Percentiles rank a stretch among this genome's conserved stretches.
Evolutionary conservation across 2,797 vertebrate species (phyloP).

Genomic region (Euphonia xanthogaster): DNA sequence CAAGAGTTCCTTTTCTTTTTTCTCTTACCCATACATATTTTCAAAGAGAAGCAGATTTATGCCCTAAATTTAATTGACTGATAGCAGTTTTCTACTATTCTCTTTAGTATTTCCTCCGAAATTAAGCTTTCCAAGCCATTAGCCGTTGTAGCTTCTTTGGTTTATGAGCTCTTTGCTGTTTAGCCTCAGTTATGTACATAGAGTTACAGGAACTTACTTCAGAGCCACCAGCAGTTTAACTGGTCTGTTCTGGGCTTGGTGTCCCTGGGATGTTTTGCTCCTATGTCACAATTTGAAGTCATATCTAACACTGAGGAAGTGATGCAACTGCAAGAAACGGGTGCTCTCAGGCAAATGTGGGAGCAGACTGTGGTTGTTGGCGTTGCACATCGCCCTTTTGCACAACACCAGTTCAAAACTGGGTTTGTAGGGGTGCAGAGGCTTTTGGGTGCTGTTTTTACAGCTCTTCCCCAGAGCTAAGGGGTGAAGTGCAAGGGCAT

Average conservation of each 20-base stretch:
- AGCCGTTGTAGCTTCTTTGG: neutral
- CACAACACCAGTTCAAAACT: neutral
- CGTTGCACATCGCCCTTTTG: neutral
- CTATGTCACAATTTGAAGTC: neutral
- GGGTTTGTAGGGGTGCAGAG: neutral
- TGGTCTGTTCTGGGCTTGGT: neutral
- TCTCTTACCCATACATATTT: neutral
- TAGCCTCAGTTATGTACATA: neutral
- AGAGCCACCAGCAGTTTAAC: neutral
- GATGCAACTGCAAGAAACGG: neutral
- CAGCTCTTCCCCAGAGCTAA: neutral
- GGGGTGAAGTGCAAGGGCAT: neutral
- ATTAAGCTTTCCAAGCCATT: neutral
- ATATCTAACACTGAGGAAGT: neutral
- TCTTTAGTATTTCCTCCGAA: neutral
- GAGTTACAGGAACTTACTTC: neutral
- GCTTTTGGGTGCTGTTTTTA: neutral
- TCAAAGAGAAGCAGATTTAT: neutral
- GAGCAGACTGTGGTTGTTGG: neutral
- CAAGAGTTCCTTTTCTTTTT: neutral
- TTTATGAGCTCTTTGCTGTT: neutral
- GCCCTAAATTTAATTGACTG: neutral
- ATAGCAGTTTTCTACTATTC: neutral
- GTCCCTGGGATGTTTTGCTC: neutral
- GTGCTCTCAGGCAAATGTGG: rapidly evolving